Conservation (phyloP, 2,113 vertebrate genomes). For the Bettongia penicillata region DNA sequence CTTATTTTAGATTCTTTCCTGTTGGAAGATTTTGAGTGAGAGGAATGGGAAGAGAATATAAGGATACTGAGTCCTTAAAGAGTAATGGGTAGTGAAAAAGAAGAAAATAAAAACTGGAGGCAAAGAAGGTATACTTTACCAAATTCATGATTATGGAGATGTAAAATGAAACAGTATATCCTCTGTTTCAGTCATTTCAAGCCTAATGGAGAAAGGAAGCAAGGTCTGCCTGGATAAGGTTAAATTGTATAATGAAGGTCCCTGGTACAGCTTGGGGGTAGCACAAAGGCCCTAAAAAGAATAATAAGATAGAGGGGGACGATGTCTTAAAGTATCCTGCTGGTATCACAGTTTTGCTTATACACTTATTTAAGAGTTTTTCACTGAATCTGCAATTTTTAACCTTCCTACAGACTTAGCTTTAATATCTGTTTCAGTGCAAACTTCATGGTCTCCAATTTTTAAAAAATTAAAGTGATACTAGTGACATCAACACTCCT, state of each 20-base stretch:
- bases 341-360: background rate
- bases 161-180: too few relatives aligned
- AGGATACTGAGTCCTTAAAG: background rate
- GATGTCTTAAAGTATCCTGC: background rate
- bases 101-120: background rate
- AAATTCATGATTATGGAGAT: background rate
- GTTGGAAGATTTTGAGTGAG: background rate
- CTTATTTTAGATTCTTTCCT: background rate
- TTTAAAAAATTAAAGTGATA: background rate
- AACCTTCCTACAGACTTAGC: background rate
- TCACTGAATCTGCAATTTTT: background rate
- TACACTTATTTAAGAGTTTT: background rate
- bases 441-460: background rate
- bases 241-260: background rate
- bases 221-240: too few relatives aligned
- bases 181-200: too few relatives aligned
- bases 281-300: background rate
- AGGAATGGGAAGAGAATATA: background rate
- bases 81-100: background rate
- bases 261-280: background rate
- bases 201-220: fast-evolving
- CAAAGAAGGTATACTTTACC: background rate
- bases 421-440: background rate
- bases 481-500: background rate
- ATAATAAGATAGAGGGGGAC: background rate